Base-by-base conservation (phyloP, 2,113 vertebrate genomes). In the Lasiurus borealis region DNA sequence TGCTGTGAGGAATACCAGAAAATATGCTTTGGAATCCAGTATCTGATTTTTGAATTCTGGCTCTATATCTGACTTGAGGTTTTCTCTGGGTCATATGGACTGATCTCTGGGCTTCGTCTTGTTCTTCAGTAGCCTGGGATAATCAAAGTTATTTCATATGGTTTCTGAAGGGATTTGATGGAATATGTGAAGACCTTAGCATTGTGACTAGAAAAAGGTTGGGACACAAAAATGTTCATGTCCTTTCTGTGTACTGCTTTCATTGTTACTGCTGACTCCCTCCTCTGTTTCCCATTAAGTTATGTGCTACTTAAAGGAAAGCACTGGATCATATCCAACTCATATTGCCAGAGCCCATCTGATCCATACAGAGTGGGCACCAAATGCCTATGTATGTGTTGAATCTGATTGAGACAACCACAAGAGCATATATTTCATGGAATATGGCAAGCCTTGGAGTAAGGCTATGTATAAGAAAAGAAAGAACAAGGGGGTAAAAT, bases 401-500 rank as follows among this genome's bases (percentile, higher is more conserved):
- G 34, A 85, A 23, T 83, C 62, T 90, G 31, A 90, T 54, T 83
- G 87, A 57, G 36, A 82, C 6, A 77, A 59, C 46, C n/a, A 94
- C 48, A 44, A 25, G 15, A 71, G 27, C 29, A 59, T 77, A 5
- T 76, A 77, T 77, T 77, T 82, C 14, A 62, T 72, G 62, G 36
- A 90, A 46, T 92, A 16, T 36, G 54, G 27, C 23, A 88, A 90
- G 50, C 86, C 21, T 9, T 73, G 23, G 36, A 88, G 50, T 40
- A 95, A 90, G 82, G 31, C 54, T 86, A 44, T 66, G 19, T 16
- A 54, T 3, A 87, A 85, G 73, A 93, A 73, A 59, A 85, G 62
- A 82, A 83, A 94, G 52, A 95, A 85, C 50, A 85, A 90, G 36
- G 44, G 48, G 48, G 21, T 94, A 77, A 88, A 85, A 82, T 71